These are phyloP conservation scores for Semotilus atromaculatus DNA, from an alignment of 2,797 vertebrate genomes.

Conservation along the genomic window DNA sequence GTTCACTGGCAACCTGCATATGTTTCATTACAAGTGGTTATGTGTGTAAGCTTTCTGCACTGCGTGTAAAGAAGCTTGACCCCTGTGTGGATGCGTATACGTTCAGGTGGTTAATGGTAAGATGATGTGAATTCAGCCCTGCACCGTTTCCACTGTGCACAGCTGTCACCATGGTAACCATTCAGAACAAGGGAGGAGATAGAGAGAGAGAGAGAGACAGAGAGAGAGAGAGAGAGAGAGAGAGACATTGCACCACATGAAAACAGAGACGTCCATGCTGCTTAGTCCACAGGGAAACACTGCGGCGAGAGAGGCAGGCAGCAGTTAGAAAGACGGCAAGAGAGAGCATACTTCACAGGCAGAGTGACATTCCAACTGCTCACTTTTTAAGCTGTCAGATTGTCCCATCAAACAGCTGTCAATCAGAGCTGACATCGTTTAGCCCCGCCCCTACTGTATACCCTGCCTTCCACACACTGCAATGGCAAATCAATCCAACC, in stretches of 20 bases:
- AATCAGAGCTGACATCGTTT: conserved; percentile 41
- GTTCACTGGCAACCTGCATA: neutral
- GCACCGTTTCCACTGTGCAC: conserved; percentile 79
- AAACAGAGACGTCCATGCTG: conserved; percentile 73
- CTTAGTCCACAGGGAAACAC: conserved; percentile 58
- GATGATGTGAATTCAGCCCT: conserved; percentile 72
- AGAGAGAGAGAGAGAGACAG: conserved; percentile 39
- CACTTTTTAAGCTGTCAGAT: conserved; percentile 61
- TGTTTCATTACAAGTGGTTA: neutral
- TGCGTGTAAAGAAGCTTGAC: neutral
- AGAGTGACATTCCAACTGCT: conserved; percentile 64
- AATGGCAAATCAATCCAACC: conserved; percentile 63
- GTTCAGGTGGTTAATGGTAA: conserved; percentile 72
- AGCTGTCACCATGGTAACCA: conserved; percentile 83
- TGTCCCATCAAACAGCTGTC: conserved; percentile 59
- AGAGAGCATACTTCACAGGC: conserved; percentile 1
- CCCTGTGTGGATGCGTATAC: conserved; percentile 5
- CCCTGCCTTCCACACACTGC: conserved; percentile 13
- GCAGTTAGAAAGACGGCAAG: conserved; percentile 4
- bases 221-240: conserved; percentile 48
- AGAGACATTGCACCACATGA: conserved; percentile 55
- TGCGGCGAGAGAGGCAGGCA: conserved; percentile 32
- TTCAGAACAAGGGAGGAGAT: conserved; percentile 73
- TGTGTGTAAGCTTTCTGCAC: neutral
- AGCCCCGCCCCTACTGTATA: conserved; percentile 10